A percentile compares a stretch with the other conserved stretches of the same genome.
Conservation (phyloP, 2,113 vertebrate species). For the Abramis brama region DNA sequence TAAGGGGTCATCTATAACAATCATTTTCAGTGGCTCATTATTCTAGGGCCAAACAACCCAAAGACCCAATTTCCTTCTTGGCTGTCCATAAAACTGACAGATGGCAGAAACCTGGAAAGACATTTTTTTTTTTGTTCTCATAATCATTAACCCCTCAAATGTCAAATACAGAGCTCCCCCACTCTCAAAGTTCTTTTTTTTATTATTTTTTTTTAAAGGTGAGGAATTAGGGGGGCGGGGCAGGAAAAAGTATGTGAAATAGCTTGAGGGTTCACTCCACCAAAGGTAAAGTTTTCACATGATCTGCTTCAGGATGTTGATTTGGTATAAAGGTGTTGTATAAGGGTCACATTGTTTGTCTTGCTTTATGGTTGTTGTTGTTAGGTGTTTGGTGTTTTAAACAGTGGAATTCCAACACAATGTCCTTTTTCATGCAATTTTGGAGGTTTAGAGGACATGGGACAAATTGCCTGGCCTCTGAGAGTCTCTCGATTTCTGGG, state of each 20-base stretch:
- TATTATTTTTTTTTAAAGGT: conserved; percentile 49
- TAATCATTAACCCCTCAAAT: conserved; percentile 67
- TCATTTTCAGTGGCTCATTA: conserved; percentile 79
- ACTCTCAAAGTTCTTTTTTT: conserved; percentile 59
- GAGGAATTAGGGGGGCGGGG: conserved; percentile 63
- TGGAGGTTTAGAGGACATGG: conserved; percentile 67
- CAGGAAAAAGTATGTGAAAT: conserved; percentile 64
- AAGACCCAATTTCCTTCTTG: conserved; percentile 76
- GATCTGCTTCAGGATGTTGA: conserved; percentile 60
- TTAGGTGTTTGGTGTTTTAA: conserved; percentile 64
- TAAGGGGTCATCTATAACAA: conserved; percentile 77
- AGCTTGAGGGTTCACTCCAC: conserved; percentile 67
- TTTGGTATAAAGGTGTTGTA: conserved; percentile 64
- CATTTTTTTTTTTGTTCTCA: conserved; percentile 68
- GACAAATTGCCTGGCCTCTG: conserved; percentile 63
- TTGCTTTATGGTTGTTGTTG: conserved; percentile 58
- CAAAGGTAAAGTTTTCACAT: conserved; percentile 63
- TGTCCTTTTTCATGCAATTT: conserved; percentile 70
- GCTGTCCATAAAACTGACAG: conserved; percentile 81
- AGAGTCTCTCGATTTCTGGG: conserved; percentile 67
- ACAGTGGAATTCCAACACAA: conserved; percentile 62
- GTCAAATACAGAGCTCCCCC: conserved; percentile 68
- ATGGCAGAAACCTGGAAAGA: conserved; percentile 77
- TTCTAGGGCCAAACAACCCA: conserved; percentile 71
- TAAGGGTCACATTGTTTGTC: conserved; percentile 64